Base-by-base conservation (phyloP, 92 coral and sea anemone species). In the Phymanthus crucifer region DNA sequence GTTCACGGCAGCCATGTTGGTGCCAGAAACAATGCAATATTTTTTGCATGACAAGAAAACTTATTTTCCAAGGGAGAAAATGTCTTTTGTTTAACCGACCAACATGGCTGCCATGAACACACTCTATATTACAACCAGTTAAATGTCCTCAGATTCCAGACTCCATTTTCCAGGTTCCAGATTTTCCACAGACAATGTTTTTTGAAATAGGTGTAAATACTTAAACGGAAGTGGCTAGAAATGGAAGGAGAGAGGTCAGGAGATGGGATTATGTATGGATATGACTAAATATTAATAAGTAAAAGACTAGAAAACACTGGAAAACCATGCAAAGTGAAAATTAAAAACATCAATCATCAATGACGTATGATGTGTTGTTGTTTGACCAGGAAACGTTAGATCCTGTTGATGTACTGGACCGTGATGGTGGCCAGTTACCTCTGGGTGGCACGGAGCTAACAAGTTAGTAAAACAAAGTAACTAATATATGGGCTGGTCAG, bases 401-500 rank as follows among this genome's bases (percentile, higher is more conserved):
- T 46, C 97, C 97, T 37, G 85, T 57, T 32, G 82, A 89, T 5
- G 99, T 94, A 12, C 83, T 93, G 19, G 86, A 84, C 10, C 66
- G 50, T 13, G 89, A 83, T 34, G 99, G 99, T 54, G 99, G 99
- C 3, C 95, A 93, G 66, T 87, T 95, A 47, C 99, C 99, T 1
- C 90, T 95, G 54, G 99, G 98, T 81, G 98, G 98, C 50, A 87
- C 94, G 52, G 98, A 95, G 29, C 29, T 54, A 54, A 54, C 64
- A 54, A 54, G 64, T 54, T 4, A 54, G 64, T 0, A 4, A 50
- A 50, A 17, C 19, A 16, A 50, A 3, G 18, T 17, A 5, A 12
- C 14, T 38, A n/a, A 50, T 50, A 45, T 16, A 50, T 14, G n/a
- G n/a, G n/a, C n/a, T n/a, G n/a, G n/a, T n/a, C n/a, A n/a, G n/a